Evolutionary conservation across 2,888 invertebrate genomes (phyloP), one percentile per base, ranked within the genome.

Genomic region (Dryadula phaetusa): DNA sequence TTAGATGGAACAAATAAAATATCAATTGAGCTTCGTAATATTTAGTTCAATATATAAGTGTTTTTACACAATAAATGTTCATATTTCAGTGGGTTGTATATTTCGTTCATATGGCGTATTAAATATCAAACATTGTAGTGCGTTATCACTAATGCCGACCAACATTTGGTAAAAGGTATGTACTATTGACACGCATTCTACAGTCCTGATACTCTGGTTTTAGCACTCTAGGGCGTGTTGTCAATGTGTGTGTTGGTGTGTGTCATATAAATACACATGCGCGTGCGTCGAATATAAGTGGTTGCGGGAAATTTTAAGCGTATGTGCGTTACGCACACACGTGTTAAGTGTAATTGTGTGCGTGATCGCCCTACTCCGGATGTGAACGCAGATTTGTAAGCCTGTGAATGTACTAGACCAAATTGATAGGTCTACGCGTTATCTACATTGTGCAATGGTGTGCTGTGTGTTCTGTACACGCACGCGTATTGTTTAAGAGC

Each of bases 341-440:
- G 69, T 20, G n/a, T 22, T 4, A 42, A 2, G n/a, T 28, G 3
- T 18, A 8, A 8, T 28, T 28, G 44, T 60, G 60, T 60, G 44
- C 75, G 72, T 75, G 73, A 69, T 73, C 83, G 86, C 88, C 88
- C 88, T 87, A 85, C 87, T 92, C 90, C 89, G 92, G 92, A 92
- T 91, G 88, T 85, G 82, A 87, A 81, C 87, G 83, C 87, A 88
- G 89, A 89, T 88, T 90, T 85, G 84, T 85, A 82, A 76, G 84
- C 78, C 79, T 85, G 86, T 86, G 88, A 88, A 87, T 86, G 83
- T 85, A 79, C 88, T 90, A 89, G 86, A 86, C 89, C 81, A 83
- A 87, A 88, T 85, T 86, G 86, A 90, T 88, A 88, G 82, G 76
- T 83, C 82, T 81, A 79, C 80, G 79, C 83, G 82, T 85, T 88